These are phyloP conservation scores for Chrysogorgia sp. DNA, from an alignment of 92 coral and sea anemone species.

Conservation along the genomic window DNA sequence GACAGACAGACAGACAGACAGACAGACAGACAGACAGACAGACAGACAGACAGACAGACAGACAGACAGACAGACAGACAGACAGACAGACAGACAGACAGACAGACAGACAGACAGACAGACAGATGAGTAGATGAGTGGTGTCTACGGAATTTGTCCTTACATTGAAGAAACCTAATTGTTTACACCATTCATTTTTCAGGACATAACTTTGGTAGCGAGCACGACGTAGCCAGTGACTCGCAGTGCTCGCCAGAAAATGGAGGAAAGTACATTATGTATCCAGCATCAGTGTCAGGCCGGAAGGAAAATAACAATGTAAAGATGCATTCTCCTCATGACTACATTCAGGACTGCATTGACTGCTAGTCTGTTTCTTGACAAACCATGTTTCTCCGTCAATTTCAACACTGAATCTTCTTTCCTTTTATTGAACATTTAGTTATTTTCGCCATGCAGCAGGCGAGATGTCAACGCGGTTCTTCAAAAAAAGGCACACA, in stretches of 20 bases:
- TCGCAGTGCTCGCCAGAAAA: conserved; percentile 75
- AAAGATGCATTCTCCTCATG: not conserved
- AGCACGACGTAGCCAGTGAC: conserved; percentile 74
- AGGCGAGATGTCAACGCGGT: conserved; percentile 64
- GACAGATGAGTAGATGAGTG: too few relatives aligned
- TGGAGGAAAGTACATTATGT: conserved; percentile 92
- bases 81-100: not conserved
- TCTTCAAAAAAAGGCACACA: conserved; percentile 61
- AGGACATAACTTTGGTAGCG: conserved; percentile 99
- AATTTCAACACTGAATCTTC: not conserved
- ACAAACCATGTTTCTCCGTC: not conserved
- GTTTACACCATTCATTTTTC: not conserved
- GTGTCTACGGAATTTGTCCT: not conserved
- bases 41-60: not conserved
- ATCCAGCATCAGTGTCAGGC: conserved; percentile 97
- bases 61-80: not conserved
- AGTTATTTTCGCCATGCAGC: conserved; percentile 89
- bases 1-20: not conserved
- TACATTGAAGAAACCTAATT: not conserved
- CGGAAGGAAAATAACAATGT: conserved; percentile 80
- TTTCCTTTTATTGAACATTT: conserved; percentile 11
- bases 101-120: too few relatives aligned
- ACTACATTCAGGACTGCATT: not conserved
- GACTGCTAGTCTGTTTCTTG: not conserved
- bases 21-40: not conserved